Conservation (phyloP, 1,140 invertebrate genomes). For the Maconellicoccus hirsutus region DNA sequence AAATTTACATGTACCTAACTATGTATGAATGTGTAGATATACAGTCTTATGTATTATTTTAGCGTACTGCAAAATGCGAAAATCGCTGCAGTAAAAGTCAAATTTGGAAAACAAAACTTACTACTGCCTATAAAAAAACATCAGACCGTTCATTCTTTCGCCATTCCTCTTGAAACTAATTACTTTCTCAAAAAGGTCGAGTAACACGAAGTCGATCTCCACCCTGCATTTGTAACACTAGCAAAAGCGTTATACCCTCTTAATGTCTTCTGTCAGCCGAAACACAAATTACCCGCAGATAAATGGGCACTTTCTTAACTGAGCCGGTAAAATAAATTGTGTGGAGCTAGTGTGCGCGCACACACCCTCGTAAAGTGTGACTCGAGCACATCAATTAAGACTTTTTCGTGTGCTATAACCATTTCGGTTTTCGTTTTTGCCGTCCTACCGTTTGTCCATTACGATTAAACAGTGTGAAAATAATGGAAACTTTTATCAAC, state of each 20-base stretch:
- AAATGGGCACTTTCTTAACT: slow-evolving; percentile 17
- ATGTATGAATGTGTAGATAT: no score
- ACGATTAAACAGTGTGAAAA: neutral
- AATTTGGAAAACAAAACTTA: neutral
- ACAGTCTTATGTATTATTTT: no score
- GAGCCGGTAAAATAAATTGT: slow-evolving; percentile 10
- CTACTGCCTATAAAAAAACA: neutral
- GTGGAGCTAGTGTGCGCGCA: neutral
- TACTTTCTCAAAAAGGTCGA: slow-evolving; percentile 3
- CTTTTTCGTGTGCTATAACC: neutral
- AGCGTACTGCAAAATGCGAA: no score
- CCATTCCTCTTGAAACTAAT: slow-evolving; percentile 3
- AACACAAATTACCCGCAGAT: slow-evolving; percentile 21
- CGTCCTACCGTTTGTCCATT: neutral
- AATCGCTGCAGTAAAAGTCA: no score
- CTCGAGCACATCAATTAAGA: neutral
- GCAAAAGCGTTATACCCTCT: slow-evolving; percentile 1
- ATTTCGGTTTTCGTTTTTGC: neutral
- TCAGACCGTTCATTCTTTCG: neutral
- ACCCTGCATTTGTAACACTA: neutral
- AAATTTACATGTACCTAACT: no score
- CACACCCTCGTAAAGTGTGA: slow-evolving; percentile 7
- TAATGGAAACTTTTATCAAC: neutral
- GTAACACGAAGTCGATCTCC: neutral
- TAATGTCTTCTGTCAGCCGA: slow-evolving; percentile 21